These are phyloP conservation scores for Papilio gigon DNA, from an alignment of 2,888 invertebrate genomes.

Conservation along the genomic window DNA sequence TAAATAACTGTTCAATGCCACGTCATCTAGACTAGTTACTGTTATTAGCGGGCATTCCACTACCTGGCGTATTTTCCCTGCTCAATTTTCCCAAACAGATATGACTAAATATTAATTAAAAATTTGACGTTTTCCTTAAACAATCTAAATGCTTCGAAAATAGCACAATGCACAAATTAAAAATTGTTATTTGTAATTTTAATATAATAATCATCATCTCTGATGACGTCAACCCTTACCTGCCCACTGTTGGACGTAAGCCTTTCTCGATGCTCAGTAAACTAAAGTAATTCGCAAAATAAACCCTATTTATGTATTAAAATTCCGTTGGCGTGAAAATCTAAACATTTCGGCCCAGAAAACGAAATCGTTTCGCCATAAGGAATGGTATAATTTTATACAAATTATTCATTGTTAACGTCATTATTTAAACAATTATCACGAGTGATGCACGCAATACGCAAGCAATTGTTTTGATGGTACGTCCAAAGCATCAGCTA, in stretches of 20 bases:
- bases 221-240: no score
- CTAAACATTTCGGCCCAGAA: not conserved
- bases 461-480: not conserved
- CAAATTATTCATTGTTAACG: not conserved
- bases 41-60: not conserved
- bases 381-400: not conserved
- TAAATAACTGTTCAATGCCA: not conserved
- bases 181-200: no score
- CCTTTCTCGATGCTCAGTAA: no score
- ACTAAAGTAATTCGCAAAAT: no score
- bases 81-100: not conserved
- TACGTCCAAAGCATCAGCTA: not conserved
- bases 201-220: no score
- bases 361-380: not conserved
- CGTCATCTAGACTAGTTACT: not conserved
- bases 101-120: not conserved
- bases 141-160: no score
- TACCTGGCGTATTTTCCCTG: not conserved
- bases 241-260: no score
- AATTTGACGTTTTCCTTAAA: not conserved
- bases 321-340: not conserved
- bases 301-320: no score
- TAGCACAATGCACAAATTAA: not conserved
- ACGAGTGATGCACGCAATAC: not conserved
- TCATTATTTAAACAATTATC: constrained; percentile 10